Percentiles rank a stretch among this genome's conserved stretches.
phyloP scores from a whole-genome alignment of 2,797 vertebrate genomes.

The Myiotriccus ornatus region DNA sequence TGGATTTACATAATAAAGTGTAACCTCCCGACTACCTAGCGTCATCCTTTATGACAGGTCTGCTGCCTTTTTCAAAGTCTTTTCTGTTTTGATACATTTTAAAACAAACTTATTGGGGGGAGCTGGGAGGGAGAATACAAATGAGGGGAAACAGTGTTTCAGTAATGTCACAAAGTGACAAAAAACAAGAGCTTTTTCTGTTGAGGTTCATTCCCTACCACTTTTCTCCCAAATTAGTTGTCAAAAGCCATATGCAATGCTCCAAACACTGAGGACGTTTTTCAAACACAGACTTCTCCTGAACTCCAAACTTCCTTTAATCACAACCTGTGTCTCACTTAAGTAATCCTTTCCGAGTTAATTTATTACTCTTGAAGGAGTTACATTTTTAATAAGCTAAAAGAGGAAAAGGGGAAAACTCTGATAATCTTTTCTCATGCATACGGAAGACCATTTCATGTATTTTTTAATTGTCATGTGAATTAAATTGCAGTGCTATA shows the following conservation, averaged over 20 bases:
- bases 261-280: not conserved
- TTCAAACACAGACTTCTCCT: conserved; percentile 17
- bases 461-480: conserved; percentile 43
- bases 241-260: not conserved
- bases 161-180: conserved; percentile 29
- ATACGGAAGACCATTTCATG: conserved; percentile 2
- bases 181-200: conserved; percentile 45
- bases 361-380: conserved; percentile 49
- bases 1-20: conserved; percentile 3
- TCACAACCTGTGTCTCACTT: conserved; percentile 14
- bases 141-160: not conserved
- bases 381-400: conserved; percentile 59
- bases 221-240: conserved; percentile 31
- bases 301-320: conserved; percentile 36
- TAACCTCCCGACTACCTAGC: not conserved
- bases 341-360: not conserved
- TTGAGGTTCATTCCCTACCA: conserved; percentile 16
- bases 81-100: conserved; percentile 28
- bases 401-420: conserved; percentile 32
- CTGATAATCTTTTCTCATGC: conserved; percentile 38
- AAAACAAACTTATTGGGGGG: not conserved
- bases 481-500: conserved; percentile 15
- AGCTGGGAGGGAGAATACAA: not conserved
- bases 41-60: not conserved
- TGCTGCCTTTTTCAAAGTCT: conserved; percentile 26